These are phyloP conservation scores for Spongilla lacustris DNA, from an alignment of 37 sponge, comb jelly and placozoan species.

Conservation along the genomic window DNA sequence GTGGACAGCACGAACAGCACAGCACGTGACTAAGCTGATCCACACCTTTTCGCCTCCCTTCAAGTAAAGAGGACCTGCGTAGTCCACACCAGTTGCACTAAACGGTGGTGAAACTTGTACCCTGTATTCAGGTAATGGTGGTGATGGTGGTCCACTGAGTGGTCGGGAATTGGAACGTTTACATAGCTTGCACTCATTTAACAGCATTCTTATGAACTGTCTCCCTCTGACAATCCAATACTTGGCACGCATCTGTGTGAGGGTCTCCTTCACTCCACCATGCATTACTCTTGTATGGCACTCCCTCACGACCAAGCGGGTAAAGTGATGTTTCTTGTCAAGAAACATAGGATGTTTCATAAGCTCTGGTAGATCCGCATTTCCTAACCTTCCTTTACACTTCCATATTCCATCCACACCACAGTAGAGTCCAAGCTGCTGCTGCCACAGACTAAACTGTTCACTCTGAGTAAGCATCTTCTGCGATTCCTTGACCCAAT, in stretches of 20 bases:
- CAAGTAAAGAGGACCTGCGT: conserved; percentile 12
- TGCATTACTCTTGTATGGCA: conserved; percentile 20
- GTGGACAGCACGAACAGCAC: conserved; percentile 30
- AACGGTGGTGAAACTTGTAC: conserved; percentile 25
- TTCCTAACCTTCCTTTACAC: conserved; percentile 31
- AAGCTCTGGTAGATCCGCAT: conserved; percentile 11
- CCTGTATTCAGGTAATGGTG: conserved; percentile 21
- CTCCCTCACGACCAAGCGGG: conserved; percentile 14
- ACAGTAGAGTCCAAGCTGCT: conserved; percentile 16
- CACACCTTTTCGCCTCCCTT: conserved; percentile 17
- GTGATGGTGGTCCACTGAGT: neutral
- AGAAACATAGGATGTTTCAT: conserved; percentile 25
- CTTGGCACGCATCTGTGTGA: conserved; percentile 12
- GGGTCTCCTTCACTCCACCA: conserved; percentile 29
- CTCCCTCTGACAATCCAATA: conserved; percentile 37
- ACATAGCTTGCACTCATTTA: conserved; percentile 5
- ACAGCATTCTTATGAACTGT: conserved; percentile 19
- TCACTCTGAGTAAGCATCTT: neutral
- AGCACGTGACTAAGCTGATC: conserved; percentile 26
- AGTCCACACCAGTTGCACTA: conserved; percentile 14
- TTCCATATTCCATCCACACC: conserved; percentile 24
- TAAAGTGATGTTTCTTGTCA: conserved; percentile 20
- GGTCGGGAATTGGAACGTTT: neutral
- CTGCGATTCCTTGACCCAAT: conserved; percentile 28
- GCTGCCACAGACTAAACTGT: neutral